Conservation (phyloP, 2,888 invertebrate genomes). For the Orthonychiurus folsomi region DNA sequence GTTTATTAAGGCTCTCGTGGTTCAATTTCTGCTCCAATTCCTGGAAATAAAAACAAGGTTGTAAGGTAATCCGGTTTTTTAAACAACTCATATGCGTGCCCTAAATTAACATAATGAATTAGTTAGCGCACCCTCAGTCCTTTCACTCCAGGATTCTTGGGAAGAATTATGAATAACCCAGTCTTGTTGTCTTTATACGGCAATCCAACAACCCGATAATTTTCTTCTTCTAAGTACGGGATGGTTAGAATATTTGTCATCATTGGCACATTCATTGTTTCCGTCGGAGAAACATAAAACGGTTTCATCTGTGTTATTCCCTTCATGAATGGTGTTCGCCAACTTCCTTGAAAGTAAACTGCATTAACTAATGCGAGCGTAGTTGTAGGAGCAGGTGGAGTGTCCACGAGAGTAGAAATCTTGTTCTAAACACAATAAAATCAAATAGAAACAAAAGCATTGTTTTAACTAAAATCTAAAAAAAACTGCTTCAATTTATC, state of each 20-base stretch:
- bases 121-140: constrained; percentile 35
- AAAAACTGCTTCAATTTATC: not conserved
- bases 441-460: not conserved
- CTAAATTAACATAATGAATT: not conserved
- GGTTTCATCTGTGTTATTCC: constrained; percentile 52
- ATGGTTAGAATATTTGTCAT: constrained; percentile 59
- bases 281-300: constrained; percentile 45
- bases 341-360: constrained; percentile 62
- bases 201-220: constrained; percentile 57
- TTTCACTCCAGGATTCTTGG: constrained; percentile 48
- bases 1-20: constrained; percentile 7
- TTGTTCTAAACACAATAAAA: constrained; percentile 45
- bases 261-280: constrained; percentile 49
- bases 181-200: constrained; percentile 59
- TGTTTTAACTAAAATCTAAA: not conserved
- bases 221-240: constrained; percentile 52
- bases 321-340: constrained; percentile 56
- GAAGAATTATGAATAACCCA: constrained; percentile 58
- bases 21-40: constrained; percentile 49
- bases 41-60: constrained; percentile 41
- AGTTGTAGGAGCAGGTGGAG: constrained; percentile 51
- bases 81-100: too few species aligned
- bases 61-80: not conserved
- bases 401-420: constrained; percentile 53
- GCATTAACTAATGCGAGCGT: constrained; percentile 58